phyloP scores from a whole-genome alignment of 1,140 invertebrate genomes.

The Drosophila willistoni region DNA sequence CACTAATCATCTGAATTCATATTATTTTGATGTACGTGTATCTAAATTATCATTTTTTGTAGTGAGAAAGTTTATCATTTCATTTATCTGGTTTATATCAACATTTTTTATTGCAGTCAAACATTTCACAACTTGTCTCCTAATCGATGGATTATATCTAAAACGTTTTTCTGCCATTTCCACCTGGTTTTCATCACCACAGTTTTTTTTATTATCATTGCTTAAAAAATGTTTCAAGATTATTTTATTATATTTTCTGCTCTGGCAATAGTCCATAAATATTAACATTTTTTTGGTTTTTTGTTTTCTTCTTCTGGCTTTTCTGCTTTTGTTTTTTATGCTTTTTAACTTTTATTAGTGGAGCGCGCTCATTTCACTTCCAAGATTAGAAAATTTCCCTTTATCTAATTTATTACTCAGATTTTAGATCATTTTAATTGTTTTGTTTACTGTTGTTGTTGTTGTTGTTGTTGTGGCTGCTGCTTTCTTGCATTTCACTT shows the following conservation, averaged over 20 bases:
- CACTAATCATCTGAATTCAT: not conserved
- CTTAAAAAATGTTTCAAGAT: constrained; percentile 32
- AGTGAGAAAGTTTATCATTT: not conserved
- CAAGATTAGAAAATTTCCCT: constrained; percentile 64
- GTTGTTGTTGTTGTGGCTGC: constrained; percentile 27
- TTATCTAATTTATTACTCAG: constrained; percentile 74
- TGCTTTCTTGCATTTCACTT: constrained; percentile 62
- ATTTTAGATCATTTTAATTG: constrained; percentile 77
- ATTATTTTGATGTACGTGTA: no score
- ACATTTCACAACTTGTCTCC: constrained; percentile 34
- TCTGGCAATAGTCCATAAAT: constrained; percentile 39
- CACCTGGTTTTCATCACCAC: constrained; percentile 30
- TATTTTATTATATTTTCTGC: constrained; percentile 28
- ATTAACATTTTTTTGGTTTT: constrained; percentile 31
- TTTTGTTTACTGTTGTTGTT: not conserved
- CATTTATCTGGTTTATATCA: constrained; percentile 17
- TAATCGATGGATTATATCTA: constrained; percentile 40
- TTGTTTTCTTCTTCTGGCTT: constrained; percentile 2
- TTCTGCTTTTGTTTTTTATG: constrained; percentile 53
- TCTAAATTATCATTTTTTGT: no score
- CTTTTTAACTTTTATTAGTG: constrained; percentile 72
- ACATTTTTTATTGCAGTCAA: not conserved
- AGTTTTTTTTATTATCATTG: not conserved
- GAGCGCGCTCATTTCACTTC: constrained; percentile 51
- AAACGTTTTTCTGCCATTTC: constrained; percentile 34